Percentiles rank a stretch among this genome's conserved stretches.
These are phyloP conservation scores for Allygus modestus DNA, from an alignment of 2,888 invertebrate species.

Conservation along the genomic window DNA sequence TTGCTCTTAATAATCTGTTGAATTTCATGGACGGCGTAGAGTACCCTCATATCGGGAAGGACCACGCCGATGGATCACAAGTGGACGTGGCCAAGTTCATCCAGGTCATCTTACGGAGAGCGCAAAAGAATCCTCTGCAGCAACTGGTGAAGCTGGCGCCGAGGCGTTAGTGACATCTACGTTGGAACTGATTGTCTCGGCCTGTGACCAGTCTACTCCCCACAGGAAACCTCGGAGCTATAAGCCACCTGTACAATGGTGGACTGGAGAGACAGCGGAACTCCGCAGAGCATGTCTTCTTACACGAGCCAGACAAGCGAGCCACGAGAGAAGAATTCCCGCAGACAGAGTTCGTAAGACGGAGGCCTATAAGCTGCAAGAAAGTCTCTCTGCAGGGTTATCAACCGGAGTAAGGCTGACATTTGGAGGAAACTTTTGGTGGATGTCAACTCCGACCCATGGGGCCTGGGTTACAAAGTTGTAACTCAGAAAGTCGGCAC, in stretches of 20 bases:
- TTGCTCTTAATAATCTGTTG: too few relatives aligned
- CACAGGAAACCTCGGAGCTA: conserved; percentile 49
- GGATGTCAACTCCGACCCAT: conserved; percentile 64
- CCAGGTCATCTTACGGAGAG: background rate
- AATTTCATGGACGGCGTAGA: too few relatives aligned
- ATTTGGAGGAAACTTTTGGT: background rate
- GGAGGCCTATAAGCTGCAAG: conserved; percentile 12
- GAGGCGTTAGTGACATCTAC: conserved; percentile 1
- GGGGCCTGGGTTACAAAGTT: conserved; percentile 69
- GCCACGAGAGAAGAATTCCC: conserved; percentile 10
- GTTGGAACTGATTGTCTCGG: conserved; percentile 23
- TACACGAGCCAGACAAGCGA: background rate
- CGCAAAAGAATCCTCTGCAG: background rate
- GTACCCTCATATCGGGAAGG: background rate
- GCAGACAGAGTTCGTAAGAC: conserved; percentile 10
- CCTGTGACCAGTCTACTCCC: conserved; percentile 64
- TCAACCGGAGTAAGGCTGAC: conserved; percentile 31
- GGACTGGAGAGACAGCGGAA: conserved; percentile 68
- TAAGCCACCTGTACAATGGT: conserved; percentile 67
- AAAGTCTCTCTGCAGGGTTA: conserved; percentile 30
- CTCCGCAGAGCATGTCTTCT: conserved; percentile 64
- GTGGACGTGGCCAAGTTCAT: background rate
- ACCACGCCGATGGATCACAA: background rate
- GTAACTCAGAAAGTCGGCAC: conserved; percentile 64
- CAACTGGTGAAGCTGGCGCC: conserved; percentile 8